A percentile compares a stretch with the other conserved stretches of the same genome.
Evolutionary conservation across 2,113 vertebrate species (phyloP).

Genomic region (Coracopsis vasa): DNA sequence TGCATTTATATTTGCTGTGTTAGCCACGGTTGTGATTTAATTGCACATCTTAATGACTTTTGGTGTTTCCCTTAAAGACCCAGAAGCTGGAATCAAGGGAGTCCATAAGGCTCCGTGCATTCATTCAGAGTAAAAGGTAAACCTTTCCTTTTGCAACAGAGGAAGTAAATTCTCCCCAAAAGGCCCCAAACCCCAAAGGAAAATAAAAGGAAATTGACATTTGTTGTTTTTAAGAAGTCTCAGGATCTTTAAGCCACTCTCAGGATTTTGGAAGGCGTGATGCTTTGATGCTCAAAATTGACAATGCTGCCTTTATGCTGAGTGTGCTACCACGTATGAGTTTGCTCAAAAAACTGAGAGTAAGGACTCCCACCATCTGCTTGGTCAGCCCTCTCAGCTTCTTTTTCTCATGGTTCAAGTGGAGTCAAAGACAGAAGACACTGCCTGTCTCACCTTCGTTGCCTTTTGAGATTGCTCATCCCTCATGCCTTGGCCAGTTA

Average conservation of each 20-base stretch:
- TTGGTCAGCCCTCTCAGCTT: not conserved
- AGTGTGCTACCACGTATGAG: not conserved
- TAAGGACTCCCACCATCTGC: not conserved
- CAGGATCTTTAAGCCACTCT: not conserved
- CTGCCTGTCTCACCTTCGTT: not conserved
- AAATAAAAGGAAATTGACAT: conserved; percentile 47
- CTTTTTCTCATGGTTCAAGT: not conserved
- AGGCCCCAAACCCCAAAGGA: conserved; percentile 31
- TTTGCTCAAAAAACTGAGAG: not conserved
- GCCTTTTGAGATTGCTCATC: not conserved
- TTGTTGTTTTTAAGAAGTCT: conserved; percentile 33
- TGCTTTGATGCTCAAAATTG: conserved; percentile 22
- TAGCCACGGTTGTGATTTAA: conserved; percentile 52
- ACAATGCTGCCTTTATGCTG: conserved; percentile 22
- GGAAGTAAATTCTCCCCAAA: conserved; percentile 28
- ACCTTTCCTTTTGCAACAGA: conserved; percentile 28
- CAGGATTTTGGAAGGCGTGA: not conserved
- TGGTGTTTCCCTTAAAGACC: conserved; percentile 53
- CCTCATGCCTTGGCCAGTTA: not conserved
- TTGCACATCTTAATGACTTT: conserved; percentile 61
- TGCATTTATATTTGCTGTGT: conserved; percentile 63
- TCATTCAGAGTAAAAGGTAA: conserved; percentile 39
- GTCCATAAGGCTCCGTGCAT: not conserved
- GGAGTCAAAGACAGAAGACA: not conserved
- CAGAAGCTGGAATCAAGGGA: conserved; percentile 43